Evolutionary conservation across 2,888 invertebrate genomes (phyloP), one percentile per base, ranked within the genome.

Genomic region (Monoplex corrugatus): DNA sequence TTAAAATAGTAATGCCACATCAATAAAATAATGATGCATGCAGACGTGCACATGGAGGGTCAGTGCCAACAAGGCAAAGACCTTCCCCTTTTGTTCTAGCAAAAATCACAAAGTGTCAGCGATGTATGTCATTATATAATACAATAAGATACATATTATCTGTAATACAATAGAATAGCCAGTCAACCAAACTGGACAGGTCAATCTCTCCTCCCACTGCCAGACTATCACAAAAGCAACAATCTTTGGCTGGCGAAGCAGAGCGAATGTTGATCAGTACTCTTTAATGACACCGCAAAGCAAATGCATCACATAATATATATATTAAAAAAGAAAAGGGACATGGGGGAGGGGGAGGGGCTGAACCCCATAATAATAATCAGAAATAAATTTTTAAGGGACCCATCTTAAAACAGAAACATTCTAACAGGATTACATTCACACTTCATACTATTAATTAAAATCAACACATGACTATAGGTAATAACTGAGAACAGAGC

Each of bases 171-270:
- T 19, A 57, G 23, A 23, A 23, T 19, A 2, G 16, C 80, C 43
- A 43, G 38, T 43, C 43, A 80, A 35, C 23, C n/a, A 10, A n/a
- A 32, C 82, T 40, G 40, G 32, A 32, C 82, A 83, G 44, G 13
- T 45, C 40, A 40, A 83, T 45, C 82, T 45, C 84, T 57, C 83
- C 83, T 83, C 83, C 35, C n/a, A 35, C 35, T 28, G 35, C 84
- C 84, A 84, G 84, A 83, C 84, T 84, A 84, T 84, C 84, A 84
- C 84, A 84, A 83, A 50, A 84, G 38, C 50, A 84, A 50, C 84
- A 84, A 84, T 84, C 84, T 84, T 84, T 84, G 84, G 84, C 84
- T 84, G 84, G 44, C 38, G 45, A 38, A 80, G 78, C 78, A 80
- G 5, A 28, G 43, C 28, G 10, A 43, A 13, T 80, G 28, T 5